Percentiles rank a stretch among this genome's conserved stretches.
Conservation (phyloP, 2,797 vertebrate species). For the Alectoris magna region DNA sequence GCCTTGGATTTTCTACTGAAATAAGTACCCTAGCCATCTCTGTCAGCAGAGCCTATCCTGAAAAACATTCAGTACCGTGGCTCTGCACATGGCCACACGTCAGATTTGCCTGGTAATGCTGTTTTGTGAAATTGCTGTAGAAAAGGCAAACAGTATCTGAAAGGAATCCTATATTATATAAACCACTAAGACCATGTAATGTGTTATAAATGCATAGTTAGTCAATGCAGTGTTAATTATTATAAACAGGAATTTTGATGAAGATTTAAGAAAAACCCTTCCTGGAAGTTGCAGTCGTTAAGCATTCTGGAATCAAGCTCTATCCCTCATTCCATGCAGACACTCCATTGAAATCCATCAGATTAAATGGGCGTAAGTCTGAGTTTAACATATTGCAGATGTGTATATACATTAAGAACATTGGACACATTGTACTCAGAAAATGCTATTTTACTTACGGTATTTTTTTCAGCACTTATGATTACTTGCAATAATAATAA, state of each 20-base stretch:
- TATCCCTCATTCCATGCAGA: constrained; percentile 12
- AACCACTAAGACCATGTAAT: background rate
- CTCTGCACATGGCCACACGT: background rate
- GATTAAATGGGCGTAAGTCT: constrained; percentile 26
- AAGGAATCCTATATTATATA: background rate
- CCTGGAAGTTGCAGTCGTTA: background rate
- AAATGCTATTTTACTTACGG: constrained; percentile 8
- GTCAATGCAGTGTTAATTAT: background rate
- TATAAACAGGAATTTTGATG: background rate
- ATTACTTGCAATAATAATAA: constrained; percentile 58
- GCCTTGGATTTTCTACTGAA: background rate
- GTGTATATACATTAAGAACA: constrained; percentile 49
- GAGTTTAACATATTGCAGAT: constrained; percentile 63
- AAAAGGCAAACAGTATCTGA: background rate
- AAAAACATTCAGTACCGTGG: background rate
- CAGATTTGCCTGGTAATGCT: background rate
- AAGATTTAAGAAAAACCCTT: background rate
- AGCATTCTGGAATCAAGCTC: constrained; percentile 15
- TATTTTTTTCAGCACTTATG: constrained; percentile 61
- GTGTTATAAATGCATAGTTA: background rate
- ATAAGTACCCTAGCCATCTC: background rate
- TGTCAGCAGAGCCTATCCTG: background rate
- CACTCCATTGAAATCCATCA: constrained; percentile 30
- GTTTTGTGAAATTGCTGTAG: background rate
- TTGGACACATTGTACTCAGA: constrained; percentile 53